Base-by-base conservation (phyloP, 2,888 invertebrate genomes). In the Euplagia quadripunctaria region DNA sequence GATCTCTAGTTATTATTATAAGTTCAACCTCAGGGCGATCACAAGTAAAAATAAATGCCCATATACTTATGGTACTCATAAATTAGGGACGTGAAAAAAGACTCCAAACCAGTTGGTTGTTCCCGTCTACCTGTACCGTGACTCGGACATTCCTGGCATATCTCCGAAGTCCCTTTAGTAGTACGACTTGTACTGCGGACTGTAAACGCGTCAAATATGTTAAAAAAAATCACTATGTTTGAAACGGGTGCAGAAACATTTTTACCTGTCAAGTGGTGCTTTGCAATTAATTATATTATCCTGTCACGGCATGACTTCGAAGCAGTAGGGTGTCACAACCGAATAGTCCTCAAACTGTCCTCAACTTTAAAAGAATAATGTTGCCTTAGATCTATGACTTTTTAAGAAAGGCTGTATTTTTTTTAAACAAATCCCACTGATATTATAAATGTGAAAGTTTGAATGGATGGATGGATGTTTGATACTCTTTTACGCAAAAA, bases 131-230 rank as follows among this genome's bases (percentile, higher is more conserved):
- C 88, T 88, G 89, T 82, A 72, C 80, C 80, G 71, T 84, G 81
- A 85, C 78, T 82, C 72, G 83, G 69, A 75, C 85, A 89, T 89
- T 89, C 89, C 83, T 78, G 71, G 79, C 81, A 88, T 89, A 83
- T 82, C 81, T 86, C 70, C 75, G 68, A 79, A 73, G 81, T 66
- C 72, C 77, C 74, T 84, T 82, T 75, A 74, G 74, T 68, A 20
- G 64, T 67, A 77, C 70, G 49, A 77, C 68, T 76, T 68, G 73
- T 68, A 72, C 70, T 76, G 70, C 71, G 61, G 75, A 80, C 64
- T 76, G 79, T 75, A n/a, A 63, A 66, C 73, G 73, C 63, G 78
- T 78, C 65, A 78, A 80, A 78, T 76, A 3, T 51, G 41, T 12
- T 70, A 73, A 78, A 79, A 80, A 74, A 66, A 55, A 51, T 41